Percentiles rank a stretch among this genome's conserved stretches.
Evolutionary conservation across 2,113 vertebrate genomes (phyloP).

Genomic region (human (Homo sapiens)): DNA sequence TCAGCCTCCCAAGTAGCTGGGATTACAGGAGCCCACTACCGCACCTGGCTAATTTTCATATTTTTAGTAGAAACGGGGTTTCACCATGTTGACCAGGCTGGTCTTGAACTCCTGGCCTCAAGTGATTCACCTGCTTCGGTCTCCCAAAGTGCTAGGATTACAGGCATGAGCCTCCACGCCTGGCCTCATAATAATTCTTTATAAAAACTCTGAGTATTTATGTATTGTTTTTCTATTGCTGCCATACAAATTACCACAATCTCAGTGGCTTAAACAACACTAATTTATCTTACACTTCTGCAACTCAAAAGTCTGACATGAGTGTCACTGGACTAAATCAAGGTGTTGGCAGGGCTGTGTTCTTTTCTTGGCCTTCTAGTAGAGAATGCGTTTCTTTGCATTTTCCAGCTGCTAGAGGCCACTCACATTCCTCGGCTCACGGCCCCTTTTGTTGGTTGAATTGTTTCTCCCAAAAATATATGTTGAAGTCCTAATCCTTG

Average conservation of each 20-base stretch:
- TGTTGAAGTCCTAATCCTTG: neutral
- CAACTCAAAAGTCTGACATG: neutral
- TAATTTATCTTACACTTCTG: neutral
- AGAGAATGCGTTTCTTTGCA: neutral
- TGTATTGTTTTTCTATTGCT: neutral
- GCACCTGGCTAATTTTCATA: no score
- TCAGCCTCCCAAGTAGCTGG: no score
- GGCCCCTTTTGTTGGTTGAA: neutral
- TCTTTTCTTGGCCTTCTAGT: neutral
- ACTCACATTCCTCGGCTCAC: neutral
- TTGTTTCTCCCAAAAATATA: neutral
- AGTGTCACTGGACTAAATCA: neutral
- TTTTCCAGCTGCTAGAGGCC: neutral
- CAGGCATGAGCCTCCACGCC: no score
- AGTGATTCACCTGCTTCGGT: no score
- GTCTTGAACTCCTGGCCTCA: no score
- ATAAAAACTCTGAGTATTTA: neutral
- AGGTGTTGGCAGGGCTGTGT: neutral
- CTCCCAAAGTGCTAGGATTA: no score
- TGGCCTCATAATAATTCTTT: neutral
- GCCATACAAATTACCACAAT: neutral
- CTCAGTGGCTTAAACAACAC: neutral
- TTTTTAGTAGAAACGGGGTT: no score
- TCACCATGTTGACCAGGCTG: no score
- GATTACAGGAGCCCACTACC: no score